Evolutionary conservation across 1,140 invertebrate species (phyloP), one percentile per base, ranked within the genome.

Genomic region (Euura saliciscinereae): DNA sequence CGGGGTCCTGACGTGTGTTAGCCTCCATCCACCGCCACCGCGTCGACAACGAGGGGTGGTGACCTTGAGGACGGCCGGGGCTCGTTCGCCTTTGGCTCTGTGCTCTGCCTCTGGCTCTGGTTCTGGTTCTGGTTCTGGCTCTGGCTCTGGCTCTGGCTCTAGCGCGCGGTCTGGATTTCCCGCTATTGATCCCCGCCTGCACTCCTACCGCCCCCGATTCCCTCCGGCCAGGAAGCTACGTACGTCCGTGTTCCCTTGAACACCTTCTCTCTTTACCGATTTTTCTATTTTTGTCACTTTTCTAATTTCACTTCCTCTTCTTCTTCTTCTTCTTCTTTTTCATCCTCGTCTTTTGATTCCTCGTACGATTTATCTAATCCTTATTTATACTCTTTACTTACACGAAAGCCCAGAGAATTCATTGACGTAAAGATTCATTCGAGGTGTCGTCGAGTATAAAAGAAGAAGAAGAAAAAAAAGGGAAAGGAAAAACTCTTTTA

Each of bases 121-220:
- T 1, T 28, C 28, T 28, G 28, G 28, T 28, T 28, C 46, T 51
- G 46, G 46, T 11, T 51, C 6, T 11, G 6, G 46, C 1, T 11
- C 11, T 6, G 6, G 6, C 6, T 6, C 11, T 6, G 6, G 6
- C 6, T 6, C 8, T n/a, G 10, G 51, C 51, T 59, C 51, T 59
- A n/a, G 10, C 51, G 10, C 3, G 51, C 51, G 51, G 51, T 59
- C 51, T 59, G 51, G 51, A 59, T 59, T 59, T 59, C 5, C 51
- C 51, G 51, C 68, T 69, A 69, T 69, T 69, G 68, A 69, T 69
- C 68, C 51, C 68, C 68, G 28, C 43, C 44, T 7, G 11, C 44
- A 44, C n/a, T 28, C 7, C 68, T 10, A 43, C 44, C 70, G n/a
- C 59, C 46, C 5, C 70, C n/a, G n/a, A 28, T 6, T 71, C 70